Conservation (phyloP, 1,140 invertebrate species). For the Pseudomyrmex pallidus region DNA sequence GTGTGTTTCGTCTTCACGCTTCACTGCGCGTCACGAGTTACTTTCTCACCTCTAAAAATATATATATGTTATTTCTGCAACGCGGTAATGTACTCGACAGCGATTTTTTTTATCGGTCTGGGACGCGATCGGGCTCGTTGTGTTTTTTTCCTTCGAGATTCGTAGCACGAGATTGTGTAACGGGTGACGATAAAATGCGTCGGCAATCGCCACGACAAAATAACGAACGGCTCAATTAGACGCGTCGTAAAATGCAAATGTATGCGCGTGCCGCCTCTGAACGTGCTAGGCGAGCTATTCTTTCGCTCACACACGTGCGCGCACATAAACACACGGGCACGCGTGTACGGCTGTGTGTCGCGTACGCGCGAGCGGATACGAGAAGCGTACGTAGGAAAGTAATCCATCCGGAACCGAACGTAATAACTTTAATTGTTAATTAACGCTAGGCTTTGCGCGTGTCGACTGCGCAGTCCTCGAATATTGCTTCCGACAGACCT, state of each 20-base stretch:
- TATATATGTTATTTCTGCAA: not conserved
- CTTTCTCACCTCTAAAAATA: conserved; percentile 10
- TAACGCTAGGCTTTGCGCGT: conserved; percentile 70
- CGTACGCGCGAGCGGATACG: not conserved
- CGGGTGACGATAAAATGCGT: conserved; percentile 64
- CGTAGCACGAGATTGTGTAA: conserved; percentile 25
- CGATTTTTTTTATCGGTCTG: conserved; percentile 60
- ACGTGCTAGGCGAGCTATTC: conserved; percentile 67
- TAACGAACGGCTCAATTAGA: conserved; percentile 78
- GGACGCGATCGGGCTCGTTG: not conserved
- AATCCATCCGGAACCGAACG: conserved; percentile 70
- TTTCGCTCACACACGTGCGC: not conserved
- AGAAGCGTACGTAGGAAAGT: conserved; percentile 62
- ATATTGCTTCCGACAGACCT: conserved; percentile 61
- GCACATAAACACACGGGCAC: not conserved
- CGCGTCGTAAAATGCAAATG: conserved; percentile 76
- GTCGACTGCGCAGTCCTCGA: conserved; percentile 5
- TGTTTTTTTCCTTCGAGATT: conserved; percentile 15
- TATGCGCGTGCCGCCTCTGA: conserved; percentile 69
- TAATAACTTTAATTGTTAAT: conserved; percentile 76
- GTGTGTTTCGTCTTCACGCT: conserved; percentile 11
- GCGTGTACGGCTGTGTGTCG: not conserved
- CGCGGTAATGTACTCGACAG: conserved; percentile 12
- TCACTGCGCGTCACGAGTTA: conserved; percentile 18
- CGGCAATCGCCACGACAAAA: conserved; percentile 67